These are phyloP conservation scores for Brachycybe producta DNA, from an alignment of 2,888 invertebrate species.

Conservation along the genomic window DNA sequence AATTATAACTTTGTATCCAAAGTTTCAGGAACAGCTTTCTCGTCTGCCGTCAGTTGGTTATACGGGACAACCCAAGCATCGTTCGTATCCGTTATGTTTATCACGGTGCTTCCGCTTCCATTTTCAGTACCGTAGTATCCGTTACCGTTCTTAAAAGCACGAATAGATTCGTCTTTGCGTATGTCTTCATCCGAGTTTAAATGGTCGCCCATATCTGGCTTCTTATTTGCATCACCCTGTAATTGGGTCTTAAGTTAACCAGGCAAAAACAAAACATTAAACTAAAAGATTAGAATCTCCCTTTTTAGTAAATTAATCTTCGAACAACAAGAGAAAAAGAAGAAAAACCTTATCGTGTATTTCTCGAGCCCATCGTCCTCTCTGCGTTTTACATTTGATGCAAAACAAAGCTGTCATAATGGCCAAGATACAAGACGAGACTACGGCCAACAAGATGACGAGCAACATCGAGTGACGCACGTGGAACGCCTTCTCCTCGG, in stretches of 20 bases:
- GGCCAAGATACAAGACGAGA: not conserved
- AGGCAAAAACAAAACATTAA: not conserved
- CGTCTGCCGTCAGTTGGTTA: constrained; percentile 7
- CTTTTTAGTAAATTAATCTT: not conserved
- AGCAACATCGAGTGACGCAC: constrained; percentile 1
- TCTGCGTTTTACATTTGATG: not conserved
- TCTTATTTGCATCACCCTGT: constrained; percentile 2
- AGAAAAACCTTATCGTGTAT: not conserved
- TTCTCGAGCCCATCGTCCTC: not conserved
- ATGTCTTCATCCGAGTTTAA: constrained; percentile 8
- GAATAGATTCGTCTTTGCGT: constrained; percentile 6
- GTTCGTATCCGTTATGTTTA: not conserved
- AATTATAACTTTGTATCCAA: constrained; percentile 13
- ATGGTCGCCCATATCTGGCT: constrained; percentile 5
- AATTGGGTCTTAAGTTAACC: not conserved
- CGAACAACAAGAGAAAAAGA: not conserved
- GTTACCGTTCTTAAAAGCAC: not conserved
- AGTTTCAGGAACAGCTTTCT: constrained; percentile 1
- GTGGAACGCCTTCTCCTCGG: not conserved
- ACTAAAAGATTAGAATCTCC: not conserved
- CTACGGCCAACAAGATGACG: not conserved
- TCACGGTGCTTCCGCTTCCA: constrained; percentile 5
- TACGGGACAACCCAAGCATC: constrained; percentile 13
- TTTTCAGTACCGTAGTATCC: not conserved
- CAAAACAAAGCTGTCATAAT: not conserved